These are phyloP conservation scores for Drosophila kohkoa DNA, from an alignment of 1,140 invertebrate species.

Conservation along the genomic window DNA sequence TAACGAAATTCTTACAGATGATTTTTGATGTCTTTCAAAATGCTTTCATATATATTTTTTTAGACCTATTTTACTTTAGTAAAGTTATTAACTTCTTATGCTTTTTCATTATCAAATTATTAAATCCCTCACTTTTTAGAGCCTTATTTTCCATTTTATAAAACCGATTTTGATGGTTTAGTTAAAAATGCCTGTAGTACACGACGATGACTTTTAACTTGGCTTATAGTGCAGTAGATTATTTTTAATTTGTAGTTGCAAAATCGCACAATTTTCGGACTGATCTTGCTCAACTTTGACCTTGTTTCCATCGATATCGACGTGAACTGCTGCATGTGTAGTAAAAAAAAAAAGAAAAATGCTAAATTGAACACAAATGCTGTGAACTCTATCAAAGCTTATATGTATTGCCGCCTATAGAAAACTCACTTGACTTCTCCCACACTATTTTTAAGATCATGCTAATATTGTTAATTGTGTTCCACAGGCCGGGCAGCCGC, in stretches of 20 bases:
- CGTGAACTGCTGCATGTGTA: conserved; percentile 68
- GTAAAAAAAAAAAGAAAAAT: conserved; percentile 22
- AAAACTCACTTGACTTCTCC: background rate
- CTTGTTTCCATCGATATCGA: conserved; percentile 1
- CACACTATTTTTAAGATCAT: background rate
- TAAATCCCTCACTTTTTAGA: too few relatives aligned
- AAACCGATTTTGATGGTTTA: too few relatives aligned
- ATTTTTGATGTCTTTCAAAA: background rate
- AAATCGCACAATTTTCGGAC: conserved; percentile 23
- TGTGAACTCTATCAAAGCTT: conserved; percentile 30
- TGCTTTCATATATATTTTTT: too few relatives aligned
- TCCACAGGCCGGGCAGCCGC: conserved; percentile 76
- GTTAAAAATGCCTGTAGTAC: too few relatives aligned
- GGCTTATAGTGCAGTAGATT: background rate
- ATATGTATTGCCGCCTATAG: conserved; percentile 36
- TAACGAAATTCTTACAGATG: background rate
- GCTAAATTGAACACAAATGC: conserved; percentile 20
- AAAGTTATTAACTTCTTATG: too few relatives aligned
- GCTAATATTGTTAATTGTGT: background rate
- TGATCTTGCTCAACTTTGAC: conserved; percentile 23
- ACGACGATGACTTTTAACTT: conserved; percentile 2
- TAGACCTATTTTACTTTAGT: too few relatives aligned
- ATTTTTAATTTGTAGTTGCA: conserved; percentile 4
- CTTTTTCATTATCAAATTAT: too few relatives aligned
- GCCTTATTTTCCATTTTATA: too few relatives aligned